A percentile compares a stretch with the other conserved stretches of the same genome.
phyloP scores from a whole-genome alignment of 1,140 invertebrate species.

The Sycobia sp. region DNA sequence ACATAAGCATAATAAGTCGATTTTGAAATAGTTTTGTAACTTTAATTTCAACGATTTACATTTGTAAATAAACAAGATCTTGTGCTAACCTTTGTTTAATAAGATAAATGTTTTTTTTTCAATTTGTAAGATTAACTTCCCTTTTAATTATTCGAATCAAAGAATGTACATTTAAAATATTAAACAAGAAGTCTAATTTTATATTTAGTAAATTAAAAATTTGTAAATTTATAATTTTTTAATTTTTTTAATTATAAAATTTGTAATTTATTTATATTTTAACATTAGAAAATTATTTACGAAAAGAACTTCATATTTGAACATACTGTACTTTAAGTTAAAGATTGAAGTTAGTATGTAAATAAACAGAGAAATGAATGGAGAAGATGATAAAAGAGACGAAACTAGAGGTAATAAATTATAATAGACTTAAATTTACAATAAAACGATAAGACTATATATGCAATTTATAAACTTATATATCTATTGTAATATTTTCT shows the following conservation, averaged over 20 bases:
- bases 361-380: slow-evolving; percentile 29
- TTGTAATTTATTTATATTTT: slow-evolving; percentile 31
- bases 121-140: slow-evolving; percentile 14
- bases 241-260: slow-evolving; percentile 15
- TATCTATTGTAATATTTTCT: slow-evolving; percentile 19
- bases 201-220: slow-evolving; percentile 17
- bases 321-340: slow-evolving; percentile 24
- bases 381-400: slow-evolving; percentile 16
- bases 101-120: slow-evolving; percentile 17
- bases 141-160: slow-evolving; percentile 20
- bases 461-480: slow-evolving; percentile 22
- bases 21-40: slow-evolving; percentile 28
- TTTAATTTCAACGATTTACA: slow-evolving; percentile 33
- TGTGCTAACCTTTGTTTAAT: slow-evolving; percentile 29
- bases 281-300: slow-evolving; percentile 18
- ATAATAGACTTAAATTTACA: slow-evolving; percentile 35
- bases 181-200: slow-evolving; percentile 19
- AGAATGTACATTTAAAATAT: slow-evolving; percentile 24
- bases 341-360: slow-evolving; percentile 29
- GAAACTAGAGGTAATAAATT: slow-evolving; percentile 32
- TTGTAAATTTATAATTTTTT: slow-evolving; percentile 32
- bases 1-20: slow-evolving; percentile 21
- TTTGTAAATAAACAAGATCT: slow-evolving; percentile 35
- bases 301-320: slow-evolving; percentile 25
- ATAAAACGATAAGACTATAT: slow-evolving; percentile 30